These are phyloP conservation scores for Apocheima hispidaria DNA, from an alignment of 2,888 invertebrate genomes.

Conservation along the genomic window DNA sequence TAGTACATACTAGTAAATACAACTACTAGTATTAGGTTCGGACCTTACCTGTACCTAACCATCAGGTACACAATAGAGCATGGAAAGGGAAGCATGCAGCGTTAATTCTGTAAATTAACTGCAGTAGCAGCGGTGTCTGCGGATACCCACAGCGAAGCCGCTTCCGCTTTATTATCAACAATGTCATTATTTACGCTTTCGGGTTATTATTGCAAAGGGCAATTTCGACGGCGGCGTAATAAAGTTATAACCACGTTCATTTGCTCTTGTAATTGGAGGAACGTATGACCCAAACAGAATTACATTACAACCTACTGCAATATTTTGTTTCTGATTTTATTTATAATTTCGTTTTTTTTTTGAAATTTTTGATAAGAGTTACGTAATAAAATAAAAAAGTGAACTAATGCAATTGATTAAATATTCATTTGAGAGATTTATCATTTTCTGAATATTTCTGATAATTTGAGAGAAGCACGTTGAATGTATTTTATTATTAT, in stretches of 20 bases:
- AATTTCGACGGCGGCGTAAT: constrained; percentile 34
- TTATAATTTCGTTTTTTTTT: not conserved
- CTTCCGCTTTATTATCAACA: constrained; percentile 52
- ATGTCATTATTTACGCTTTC: constrained; percentile 49
- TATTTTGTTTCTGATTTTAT: not conserved
- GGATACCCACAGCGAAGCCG: constrained; percentile 31
- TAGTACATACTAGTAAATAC: too few relatives aligned
- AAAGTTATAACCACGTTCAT: constrained; percentile 33
- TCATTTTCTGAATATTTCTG: too few relatives aligned
- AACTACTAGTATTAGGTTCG: too few relatives aligned
- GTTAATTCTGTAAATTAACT: constrained; percentile 58
- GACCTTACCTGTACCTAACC: too few relatives aligned
- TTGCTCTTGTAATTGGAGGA: constrained; percentile 27
- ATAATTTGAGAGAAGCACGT: too few relatives aligned
- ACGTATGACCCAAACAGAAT: constrained; percentile 5
- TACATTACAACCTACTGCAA: constrained; percentile 1
- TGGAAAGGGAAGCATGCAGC: constrained; percentile 42
- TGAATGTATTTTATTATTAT: too few relatives aligned
- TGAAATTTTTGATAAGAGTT: too few relatives aligned
- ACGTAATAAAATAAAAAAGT: too few relatives aligned
- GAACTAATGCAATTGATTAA: too few relatives aligned
- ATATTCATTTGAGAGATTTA: too few relatives aligned
- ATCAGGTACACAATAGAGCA: not conserved
- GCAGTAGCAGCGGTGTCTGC: constrained; percentile 29
- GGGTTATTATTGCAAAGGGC: constrained; percentile 44